phyloP scores from a whole-genome alignment of 2,113 vertebrate genomes.

The Pterophyllum scalare region DNA sequence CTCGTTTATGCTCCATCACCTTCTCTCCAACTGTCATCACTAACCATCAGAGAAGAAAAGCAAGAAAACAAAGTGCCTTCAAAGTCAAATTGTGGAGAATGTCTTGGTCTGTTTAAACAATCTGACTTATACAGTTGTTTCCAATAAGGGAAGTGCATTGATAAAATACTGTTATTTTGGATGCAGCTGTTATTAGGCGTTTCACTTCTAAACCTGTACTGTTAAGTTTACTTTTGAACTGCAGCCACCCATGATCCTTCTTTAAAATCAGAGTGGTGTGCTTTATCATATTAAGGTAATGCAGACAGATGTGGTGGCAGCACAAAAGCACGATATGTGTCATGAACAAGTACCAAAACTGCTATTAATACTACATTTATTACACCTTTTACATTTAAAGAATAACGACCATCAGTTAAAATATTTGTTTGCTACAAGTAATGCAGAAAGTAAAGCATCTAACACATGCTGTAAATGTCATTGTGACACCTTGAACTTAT shows the following conservation, averaged over 20 bases:
- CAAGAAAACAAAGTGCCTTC: neutral
- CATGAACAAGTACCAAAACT: neutral
- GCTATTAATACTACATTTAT: neutral
- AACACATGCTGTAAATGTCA: no score
- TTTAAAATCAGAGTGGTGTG: neutral
- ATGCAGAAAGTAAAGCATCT: no score
- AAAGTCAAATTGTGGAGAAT: neutral
- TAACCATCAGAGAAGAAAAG: neutral
- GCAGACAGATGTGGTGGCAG: neutral
- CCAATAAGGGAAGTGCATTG: neutral
- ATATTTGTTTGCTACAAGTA: neutral
- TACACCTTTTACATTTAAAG: neutral
- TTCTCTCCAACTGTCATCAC: slow-evolving; percentile 19
- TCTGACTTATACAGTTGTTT: neutral
- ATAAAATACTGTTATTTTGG: neutral
- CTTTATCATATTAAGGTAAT: neutral
- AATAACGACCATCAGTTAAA: neutral
- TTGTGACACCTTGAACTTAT: no score
- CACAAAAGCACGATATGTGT: neutral
- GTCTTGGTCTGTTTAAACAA: neutral
- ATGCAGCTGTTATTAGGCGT: neutral
- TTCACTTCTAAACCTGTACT: neutral
- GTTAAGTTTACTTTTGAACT: neutral
- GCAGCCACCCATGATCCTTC: neutral
- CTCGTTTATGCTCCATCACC: slow-evolving; percentile 44